Evolutionary conservation across 2,113 vertebrate species (phyloP), one percentile per base, ranked within the genome.

Genomic region (Misgurnus mizolepis): DNA sequence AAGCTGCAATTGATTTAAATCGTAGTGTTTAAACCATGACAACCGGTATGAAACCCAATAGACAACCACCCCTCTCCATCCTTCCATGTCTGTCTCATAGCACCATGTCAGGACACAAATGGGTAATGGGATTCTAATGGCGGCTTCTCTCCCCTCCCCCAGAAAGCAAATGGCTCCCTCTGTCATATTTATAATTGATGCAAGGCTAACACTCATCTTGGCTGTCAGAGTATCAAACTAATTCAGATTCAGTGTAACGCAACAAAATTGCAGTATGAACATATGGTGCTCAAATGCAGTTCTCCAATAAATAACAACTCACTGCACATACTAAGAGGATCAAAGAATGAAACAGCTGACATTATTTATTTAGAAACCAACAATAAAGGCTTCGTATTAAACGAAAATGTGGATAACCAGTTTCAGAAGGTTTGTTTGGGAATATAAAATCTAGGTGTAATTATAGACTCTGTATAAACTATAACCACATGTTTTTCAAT

Each of bases 161-260:
- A 95, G 96, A 93, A 92, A 93, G 95, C 94, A 92, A 96, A 96
- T 94, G 93, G 89, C 90, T 91, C 91, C 93, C 91, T 88, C 92
- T 92, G 91, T 93, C 88, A 93, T 91, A 95, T 90, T 92, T 95
- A 93, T 94, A 96, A 97, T 92, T 93, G 94, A 96, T 94, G 95
- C 94, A 93, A 92, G 90, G 93, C 95, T 95, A 94, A 93, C 92
- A 95, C 92, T 94, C 95, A 96, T 95, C 95, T 96, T 87, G 93
- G 92, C 93, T 96, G 95, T 96, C 95, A 94, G 94, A 92, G 93
- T 92, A 34, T 34, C 27, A 34, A 34, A 34, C 27, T 34, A 92
- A 96, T 96, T 96, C 89, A 94, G 94, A 95, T 95, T 90, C 94
- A 93, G 93, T 86, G 89, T 92, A 94, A 95, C 90, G 89, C 91